Percentiles rank a stretch among this genome's conserved stretches.
Conservation (phyloP, 2,113 vertebrate species). For the Gallinago paraguaiae region DNA sequence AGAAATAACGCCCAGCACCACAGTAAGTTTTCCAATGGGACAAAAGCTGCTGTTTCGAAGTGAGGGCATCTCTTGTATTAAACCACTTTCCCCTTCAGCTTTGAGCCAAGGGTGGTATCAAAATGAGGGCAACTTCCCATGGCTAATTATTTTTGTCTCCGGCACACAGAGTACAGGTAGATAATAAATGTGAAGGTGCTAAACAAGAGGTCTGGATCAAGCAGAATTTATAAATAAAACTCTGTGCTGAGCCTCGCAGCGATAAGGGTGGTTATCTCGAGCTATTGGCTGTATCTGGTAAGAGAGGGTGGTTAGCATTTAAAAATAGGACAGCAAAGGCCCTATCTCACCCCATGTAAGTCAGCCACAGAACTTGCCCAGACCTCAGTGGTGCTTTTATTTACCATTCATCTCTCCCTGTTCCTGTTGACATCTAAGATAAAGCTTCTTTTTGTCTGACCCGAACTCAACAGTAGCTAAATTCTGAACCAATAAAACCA, state of each 20-base stretch:
- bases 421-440: not conserved
- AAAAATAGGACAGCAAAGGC: not conserved
- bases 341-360: not conserved
- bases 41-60: not conserved
- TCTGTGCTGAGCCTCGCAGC: not conserved
- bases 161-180: not conserved
- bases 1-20: not conserved
- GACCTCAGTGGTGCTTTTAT: not conserved
- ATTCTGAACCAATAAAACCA: conserved; percentile 30
- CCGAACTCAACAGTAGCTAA: not conserved
- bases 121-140: not conserved
- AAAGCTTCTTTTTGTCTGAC: not conserved
- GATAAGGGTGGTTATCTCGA: not conserved
- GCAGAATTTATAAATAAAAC: not conserved
- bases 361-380: not conserved
- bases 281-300: not conserved
- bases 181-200: not conserved
- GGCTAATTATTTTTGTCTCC: not conserved
- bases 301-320: not conserved
- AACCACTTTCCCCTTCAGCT: not conserved
- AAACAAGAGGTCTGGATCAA: conserved; percentile 7
- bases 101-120: not conserved
- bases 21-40: not conserved
- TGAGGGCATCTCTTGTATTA: not conserved
- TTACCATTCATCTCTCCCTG: not conserved